phyloP scores from a whole-genome alignment of 2,888 invertebrate genomes.

The Lasioglossum vierecki region DNA sequence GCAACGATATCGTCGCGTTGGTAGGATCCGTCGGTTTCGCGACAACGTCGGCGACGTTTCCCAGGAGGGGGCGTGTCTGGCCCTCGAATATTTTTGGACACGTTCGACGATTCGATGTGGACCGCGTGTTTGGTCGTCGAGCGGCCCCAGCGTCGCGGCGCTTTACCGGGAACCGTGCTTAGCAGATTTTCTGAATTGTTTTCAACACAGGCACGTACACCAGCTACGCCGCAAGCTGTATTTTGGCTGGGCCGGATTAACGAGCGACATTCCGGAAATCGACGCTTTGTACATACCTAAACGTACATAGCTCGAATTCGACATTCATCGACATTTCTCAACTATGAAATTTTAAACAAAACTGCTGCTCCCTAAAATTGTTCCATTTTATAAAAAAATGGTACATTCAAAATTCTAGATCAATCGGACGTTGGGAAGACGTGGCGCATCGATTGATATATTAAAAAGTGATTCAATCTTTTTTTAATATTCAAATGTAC shows the following conservation, averaged over 20 bases:
- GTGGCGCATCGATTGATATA: too few species aligned
- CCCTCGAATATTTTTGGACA: constrained; percentile 31
- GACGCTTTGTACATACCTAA: not conserved
- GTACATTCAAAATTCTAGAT: too few species aligned
- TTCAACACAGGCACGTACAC: constrained; percentile 10
- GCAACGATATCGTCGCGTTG: not conserved
- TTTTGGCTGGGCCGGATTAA: constrained; percentile 17
- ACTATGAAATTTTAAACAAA: too few species aligned
- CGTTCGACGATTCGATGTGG: constrained; percentile 3
- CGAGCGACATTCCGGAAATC: constrained; percentile 18
- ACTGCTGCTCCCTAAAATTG: too few species aligned
- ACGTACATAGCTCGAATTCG: too few species aligned
- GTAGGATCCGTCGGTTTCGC: constrained; percentile 23
- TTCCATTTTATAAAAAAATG: too few species aligned
- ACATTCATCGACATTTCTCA: too few species aligned
- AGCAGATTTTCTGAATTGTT: constrained; percentile 21
- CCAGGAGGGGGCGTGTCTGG: constrained; percentile 2
- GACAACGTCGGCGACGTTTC: not conserved
- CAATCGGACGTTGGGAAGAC: too few species aligned
- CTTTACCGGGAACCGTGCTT: constrained; percentile 13
- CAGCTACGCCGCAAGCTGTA: not conserved
- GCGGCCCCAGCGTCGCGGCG: not conserved
- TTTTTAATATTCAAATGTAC: too few species aligned
- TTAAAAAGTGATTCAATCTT: too few species aligned
- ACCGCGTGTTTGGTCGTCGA: constrained; percentile 14